phyloP scores from a whole-genome alignment of 1,140 invertebrate genomes.

The Holotrichia oblita region DNA sequence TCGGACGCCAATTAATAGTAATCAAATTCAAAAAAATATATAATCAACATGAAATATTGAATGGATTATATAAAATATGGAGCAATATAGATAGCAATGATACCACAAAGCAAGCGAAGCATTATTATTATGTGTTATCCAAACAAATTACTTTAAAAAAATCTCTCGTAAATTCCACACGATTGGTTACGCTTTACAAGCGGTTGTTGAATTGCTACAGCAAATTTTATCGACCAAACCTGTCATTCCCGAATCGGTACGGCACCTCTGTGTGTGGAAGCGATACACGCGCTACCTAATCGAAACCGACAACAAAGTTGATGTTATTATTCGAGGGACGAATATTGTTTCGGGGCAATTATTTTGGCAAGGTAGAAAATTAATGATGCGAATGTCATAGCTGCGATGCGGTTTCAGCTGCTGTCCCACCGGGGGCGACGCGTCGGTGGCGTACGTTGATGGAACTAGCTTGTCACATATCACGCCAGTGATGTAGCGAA shows the following conservation, averaged over 20 bases:
- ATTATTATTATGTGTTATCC: too few species aligned
- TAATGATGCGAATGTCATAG: background rate
- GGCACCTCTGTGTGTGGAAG: background rate
- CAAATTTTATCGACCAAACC: background rate
- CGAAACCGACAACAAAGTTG: background rate
- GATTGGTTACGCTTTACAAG: too few species aligned
- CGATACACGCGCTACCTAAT: background rate
- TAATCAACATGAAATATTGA: too few species aligned
- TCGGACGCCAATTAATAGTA: too few species aligned
- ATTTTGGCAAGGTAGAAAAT: conserved; percentile 1
- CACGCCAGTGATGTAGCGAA: background rate
- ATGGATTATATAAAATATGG: too few species aligned
- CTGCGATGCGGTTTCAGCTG: background rate
- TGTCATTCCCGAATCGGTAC: background rate
- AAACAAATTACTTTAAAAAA: too few species aligned
- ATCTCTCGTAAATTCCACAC: too few species aligned
- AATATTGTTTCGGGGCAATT: conserved; percentile 7
- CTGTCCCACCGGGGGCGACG: background rate
- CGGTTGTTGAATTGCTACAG: too few species aligned
- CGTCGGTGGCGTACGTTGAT: background rate
- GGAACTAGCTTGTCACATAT: background rate
- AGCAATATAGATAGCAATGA: too few species aligned
- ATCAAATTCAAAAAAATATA: too few species aligned
- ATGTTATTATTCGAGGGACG: background rate
- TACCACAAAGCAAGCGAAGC: too few species aligned